These are phyloP conservation scores for Cottoperca gobio DNA, from an alignment of 2,797 vertebrate genomes.

Conservation along the genomic window DNA sequence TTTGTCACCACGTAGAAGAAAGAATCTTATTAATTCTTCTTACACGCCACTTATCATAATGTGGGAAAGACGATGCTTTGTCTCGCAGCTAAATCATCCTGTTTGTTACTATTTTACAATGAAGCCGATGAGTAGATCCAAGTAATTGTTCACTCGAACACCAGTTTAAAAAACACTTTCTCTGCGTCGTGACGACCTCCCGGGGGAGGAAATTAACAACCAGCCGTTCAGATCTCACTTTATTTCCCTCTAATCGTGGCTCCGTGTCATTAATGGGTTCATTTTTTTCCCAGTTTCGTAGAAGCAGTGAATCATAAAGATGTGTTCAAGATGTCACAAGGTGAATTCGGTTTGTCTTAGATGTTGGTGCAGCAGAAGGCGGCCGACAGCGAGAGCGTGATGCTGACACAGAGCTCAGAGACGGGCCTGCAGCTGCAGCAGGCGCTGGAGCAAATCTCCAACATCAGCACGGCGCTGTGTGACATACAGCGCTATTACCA, in stretches of 20 bases:
- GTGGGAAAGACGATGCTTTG: slow-evolving; percentile 46
- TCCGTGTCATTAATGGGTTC: slow-evolving; percentile 45
- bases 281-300: slow-evolving; percentile 19
- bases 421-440: slow-evolving; percentile 73
- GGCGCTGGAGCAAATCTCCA: slow-evolving; percentile 82
- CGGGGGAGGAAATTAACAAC: slow-evolving; percentile 47
- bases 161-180: slow-evolving; percentile 54
- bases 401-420: slow-evolving; percentile 56
- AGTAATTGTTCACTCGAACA: slow-evolving; percentile 60
- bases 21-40: slow-evolving; percentile 19
- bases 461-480: slow-evolving; percentile 71
- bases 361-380: slow-evolving; percentile 81
- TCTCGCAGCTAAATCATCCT: slow-evolving; percentile 43
- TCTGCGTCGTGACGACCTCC: slow-evolving; percentile 63
- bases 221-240: slow-evolving; percentile 45
- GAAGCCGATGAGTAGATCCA: slow-evolving; percentile 47
- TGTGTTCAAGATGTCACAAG: slow-evolving; percentile 25
- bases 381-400: slow-evolving; percentile 62
- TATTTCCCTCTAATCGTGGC: slow-evolving; percentile 48
- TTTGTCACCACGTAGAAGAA: slow-evolving; percentile 18
- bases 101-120: slow-evolving; percentile 36
- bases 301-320: slow-evolving; percentile 32
- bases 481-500: slow-evolving; percentile 74
- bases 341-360: slow-evolving; percentile 66
- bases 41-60: slow-evolving; percentile 35